Evolutionary conservation across 2,888 invertebrate genomes (phyloP).

Genomic region (Platycheirus rosarum): DNA sequence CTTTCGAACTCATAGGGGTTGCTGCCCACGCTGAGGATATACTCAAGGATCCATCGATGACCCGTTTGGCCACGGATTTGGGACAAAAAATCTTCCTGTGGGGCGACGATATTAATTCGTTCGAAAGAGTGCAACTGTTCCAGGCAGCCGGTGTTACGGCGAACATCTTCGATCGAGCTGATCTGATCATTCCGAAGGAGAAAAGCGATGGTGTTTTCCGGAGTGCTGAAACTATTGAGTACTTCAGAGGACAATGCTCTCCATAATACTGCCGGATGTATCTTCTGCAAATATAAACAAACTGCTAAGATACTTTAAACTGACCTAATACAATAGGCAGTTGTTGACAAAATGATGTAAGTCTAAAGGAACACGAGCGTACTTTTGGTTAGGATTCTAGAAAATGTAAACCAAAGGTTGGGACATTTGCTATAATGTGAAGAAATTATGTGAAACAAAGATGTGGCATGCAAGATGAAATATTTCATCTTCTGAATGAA

Average conservation of each 20-base stretch:
- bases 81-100: conserved; percentile 96
- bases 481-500: neutral
- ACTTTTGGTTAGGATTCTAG: conserved; percentile 31
- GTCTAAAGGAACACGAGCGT: conserved; percentile 19
- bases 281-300: conserved; percentile 3
- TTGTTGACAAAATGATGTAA: conserved; percentile 20
- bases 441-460: neutral
- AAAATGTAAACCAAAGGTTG: conserved; percentile 32
- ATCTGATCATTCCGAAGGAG: conserved; percentile 81
- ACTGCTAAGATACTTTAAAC: conserved; percentile 25
- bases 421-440: conserved; percentile 27
- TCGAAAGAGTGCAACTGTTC: conserved; percentile 91
- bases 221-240: conserved; percentile 50
- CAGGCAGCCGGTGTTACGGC: conserved; percentile 95
- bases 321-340: conserved; percentile 28
- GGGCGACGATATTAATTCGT: conserved; percentile 97
- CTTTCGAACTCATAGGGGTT: conserved; percentile 93
- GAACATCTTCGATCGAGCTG: conserved; percentile 96
- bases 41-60: conserved; percentile 90
- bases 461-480: neutral
- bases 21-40: conserved; percentile 96
- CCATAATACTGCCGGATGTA: conserved; percentile 35
- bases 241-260: conserved; percentile 60
- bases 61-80: conserved; percentile 87
- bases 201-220: conserved; percentile 72